A percentile compares a stretch with the other conserved stretches of the same genome.
phyloP scores from a whole-genome alignment of 2,888 invertebrate genomes.

The Clitarchus hookeri region DNA sequence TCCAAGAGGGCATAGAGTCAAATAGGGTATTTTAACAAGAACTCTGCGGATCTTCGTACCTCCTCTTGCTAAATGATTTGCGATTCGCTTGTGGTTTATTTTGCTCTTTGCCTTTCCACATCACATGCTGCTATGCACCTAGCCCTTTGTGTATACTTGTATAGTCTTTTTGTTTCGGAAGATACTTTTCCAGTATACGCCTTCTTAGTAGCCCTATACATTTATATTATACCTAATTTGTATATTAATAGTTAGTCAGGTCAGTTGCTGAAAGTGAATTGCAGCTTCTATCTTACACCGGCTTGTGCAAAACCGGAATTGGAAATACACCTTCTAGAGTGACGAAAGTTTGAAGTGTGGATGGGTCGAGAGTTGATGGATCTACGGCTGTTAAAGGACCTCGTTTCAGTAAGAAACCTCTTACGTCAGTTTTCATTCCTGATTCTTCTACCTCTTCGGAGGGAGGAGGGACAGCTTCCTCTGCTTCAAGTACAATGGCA shows the following conservation, averaged over 20 bases:
- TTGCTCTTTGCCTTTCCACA: not conserved
- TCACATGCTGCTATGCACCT: not conserved
- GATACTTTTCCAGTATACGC: not conserved
- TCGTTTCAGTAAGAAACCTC: not conserved
- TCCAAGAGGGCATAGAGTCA: too few relatives aligned
- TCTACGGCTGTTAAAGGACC: not conserved
- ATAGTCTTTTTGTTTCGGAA: not conserved
- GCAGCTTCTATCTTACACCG: not conserved
- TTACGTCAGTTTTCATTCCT: not conserved
- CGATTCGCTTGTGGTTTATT: too few relatives aligned
- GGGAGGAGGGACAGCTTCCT: not conserved
- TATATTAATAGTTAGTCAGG: not conserved
- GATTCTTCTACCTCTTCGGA: not conserved
- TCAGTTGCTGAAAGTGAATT: not conserved
- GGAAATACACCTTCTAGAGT: not conserved
- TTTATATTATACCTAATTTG: not conserved
- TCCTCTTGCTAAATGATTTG: too few relatives aligned
- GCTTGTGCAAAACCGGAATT: not conserved
- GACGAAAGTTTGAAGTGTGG: not conserved
- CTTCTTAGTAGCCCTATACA: not conserved
- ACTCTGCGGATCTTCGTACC: not conserved
- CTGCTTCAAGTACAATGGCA: not conserved
- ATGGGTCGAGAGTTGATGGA: not conserved
- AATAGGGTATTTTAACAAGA: not conserved
- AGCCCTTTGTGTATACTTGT: not conserved